phyloP scores from a whole-genome alignment of 2,797 vertebrate genomes.

The Rallus crepitans region DNA sequence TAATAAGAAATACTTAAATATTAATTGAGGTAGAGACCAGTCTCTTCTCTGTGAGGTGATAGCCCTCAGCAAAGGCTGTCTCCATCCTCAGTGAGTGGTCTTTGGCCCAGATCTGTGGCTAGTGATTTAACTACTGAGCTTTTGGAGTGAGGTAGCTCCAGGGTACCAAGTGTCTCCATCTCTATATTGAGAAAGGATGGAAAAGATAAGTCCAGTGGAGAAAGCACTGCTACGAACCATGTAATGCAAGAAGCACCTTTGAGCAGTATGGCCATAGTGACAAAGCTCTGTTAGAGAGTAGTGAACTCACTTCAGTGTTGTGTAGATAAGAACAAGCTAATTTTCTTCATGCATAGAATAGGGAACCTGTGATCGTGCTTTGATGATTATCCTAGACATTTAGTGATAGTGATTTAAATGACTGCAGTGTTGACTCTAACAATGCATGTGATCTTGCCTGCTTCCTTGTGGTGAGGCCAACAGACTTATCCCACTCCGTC shows the following conservation, averaged over 20 bases:
- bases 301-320: not conserved
- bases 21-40: not conserved
- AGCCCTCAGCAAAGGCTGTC: not conserved
- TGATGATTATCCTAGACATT: not conserved
- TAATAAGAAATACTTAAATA: slow-evolving; percentile 21
- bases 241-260: not conserved
- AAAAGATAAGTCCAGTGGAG: not conserved
- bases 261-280: not conserved
- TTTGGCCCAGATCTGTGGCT: not conserved
- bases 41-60: not conserved
- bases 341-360: not conserved
- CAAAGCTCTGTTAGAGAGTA: not conserved
- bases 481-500: not conserved
- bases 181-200: not conserved
- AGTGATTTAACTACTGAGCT: not conserved
- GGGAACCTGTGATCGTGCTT: not conserved
- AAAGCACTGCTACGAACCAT: not conserved
- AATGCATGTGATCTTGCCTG: not conserved
- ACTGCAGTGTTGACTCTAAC: not conserved
- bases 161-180: not conserved
- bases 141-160: not conserved
- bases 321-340: too few relatives aligned
- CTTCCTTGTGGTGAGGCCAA: fast-evolving
- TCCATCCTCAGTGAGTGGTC: fast-evolving
- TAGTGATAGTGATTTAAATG: not conserved